Conservation (phyloP, 2,888 invertebrate species). For the Synergus laeviventris region DNA sequence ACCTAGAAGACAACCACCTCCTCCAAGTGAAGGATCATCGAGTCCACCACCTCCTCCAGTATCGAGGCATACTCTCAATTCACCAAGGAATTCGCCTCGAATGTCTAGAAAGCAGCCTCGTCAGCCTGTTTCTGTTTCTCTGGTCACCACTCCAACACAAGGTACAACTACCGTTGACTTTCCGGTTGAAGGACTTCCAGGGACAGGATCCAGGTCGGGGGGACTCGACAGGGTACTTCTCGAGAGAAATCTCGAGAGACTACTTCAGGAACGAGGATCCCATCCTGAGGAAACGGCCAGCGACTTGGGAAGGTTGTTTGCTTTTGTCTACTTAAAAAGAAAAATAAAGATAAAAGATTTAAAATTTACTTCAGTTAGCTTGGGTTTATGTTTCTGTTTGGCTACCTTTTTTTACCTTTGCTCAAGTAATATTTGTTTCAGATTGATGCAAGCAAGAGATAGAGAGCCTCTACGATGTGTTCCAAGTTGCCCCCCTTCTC, state of each 20-base stretch:
- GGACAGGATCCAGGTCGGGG: conserved; percentile 61
- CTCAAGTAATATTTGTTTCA: conserved; percentile 62
- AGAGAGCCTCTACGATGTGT: conserved; percentile 78
- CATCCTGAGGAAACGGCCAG: conserved; percentile 68
- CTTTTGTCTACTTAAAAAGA: conserved; percentile 23
- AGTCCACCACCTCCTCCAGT: conserved; percentile 79
- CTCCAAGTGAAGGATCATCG: conserved; percentile 77
- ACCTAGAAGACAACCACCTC: conserved; percentile 74
- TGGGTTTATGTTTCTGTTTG: conserved; percentile 59
- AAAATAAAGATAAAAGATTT: conserved; percentile 48
- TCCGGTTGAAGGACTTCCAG: conserved; percentile 51
- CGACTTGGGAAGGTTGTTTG: conserved; percentile 70
- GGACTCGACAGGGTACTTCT: conserved; percentile 83
- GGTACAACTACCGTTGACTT: conserved; percentile 54
- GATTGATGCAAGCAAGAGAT: conserved; percentile 79
- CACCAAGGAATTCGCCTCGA: conserved; percentile 76
- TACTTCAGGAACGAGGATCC: conserved; percentile 77
- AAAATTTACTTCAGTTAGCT: not conserved
- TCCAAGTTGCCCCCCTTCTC: conserved; percentile 72
- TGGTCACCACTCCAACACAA: conserved; percentile 71
- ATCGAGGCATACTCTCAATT: conserved; percentile 72
- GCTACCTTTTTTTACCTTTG: not conserved
- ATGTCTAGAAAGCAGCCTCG: conserved; percentile 77
- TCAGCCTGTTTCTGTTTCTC: conserved; percentile 62
- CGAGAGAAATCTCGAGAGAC: conserved; percentile 83